phyloP scores from a whole-genome alignment of 2,113 vertebrate genomes.

The Paratilapia polleni region DNA sequence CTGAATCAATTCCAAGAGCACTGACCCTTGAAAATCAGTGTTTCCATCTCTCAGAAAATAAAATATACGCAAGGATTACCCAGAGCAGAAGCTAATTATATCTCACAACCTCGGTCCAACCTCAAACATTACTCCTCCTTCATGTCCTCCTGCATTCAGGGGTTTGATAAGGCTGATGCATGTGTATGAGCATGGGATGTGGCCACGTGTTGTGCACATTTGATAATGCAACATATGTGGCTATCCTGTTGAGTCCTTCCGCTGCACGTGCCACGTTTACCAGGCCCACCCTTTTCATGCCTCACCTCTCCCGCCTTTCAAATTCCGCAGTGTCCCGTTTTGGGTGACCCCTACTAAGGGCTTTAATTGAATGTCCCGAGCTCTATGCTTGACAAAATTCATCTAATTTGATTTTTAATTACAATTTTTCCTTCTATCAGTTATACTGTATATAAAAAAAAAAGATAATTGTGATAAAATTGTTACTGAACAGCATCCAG shows the following conservation, averaged over 20 bases:
- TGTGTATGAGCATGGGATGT: not conserved
- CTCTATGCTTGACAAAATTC: not conserved
- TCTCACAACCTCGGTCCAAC: constrained; percentile 14
- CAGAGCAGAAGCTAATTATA: constrained; percentile 67
- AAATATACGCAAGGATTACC: constrained; percentile 52
- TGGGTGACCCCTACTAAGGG: constrained; percentile 20
- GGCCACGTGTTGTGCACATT: not conserved
- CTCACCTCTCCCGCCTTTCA: constrained; percentile 48
- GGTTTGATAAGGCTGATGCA: constrained; percentile 30
- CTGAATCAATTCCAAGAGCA: constrained; percentile 62
- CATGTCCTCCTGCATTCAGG: constrained; percentile 15
- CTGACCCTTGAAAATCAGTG: constrained; percentile 51
- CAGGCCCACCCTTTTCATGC: not conserved
- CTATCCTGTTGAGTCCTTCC: not conserved
- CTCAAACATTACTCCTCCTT: constrained; percentile 18
- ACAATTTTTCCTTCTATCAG: not conserved
- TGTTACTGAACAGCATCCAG: not conserved
- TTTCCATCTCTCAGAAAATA: constrained; percentile 43
- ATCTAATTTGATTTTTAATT: constrained; percentile 4
- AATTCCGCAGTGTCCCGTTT: constrained; percentile 62
- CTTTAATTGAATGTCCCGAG: not conserved
- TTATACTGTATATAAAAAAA: too few species aligned
- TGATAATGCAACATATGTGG: constrained; percentile 13
- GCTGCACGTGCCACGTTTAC: not conserved
- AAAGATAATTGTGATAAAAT: not conserved